A percentile compares a stretch with the other conserved stretches of the same genome.
Evolutionary conservation across 2,888 invertebrate genomes (phyloP).

Genomic region (Pyralis farinalis): DNA sequence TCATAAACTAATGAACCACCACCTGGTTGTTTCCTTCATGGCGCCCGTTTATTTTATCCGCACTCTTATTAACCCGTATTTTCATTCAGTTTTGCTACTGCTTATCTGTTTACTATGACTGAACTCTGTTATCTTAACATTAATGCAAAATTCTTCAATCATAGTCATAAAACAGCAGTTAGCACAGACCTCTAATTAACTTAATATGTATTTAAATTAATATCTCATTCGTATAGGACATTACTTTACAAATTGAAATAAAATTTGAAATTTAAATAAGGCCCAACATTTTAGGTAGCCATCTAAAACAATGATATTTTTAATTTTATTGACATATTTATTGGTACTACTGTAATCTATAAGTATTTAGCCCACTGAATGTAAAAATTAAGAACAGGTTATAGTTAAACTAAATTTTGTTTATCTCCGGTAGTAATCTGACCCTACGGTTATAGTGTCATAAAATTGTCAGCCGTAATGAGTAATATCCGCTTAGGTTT

Average conservation of each 20-base stretch:
- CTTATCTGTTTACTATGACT: no score
- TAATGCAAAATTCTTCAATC: slow-evolving; percentile 4
- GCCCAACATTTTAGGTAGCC: background rate
- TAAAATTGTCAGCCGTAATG: slow-evolving; percentile 3
- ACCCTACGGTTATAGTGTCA: slow-evolving; percentile 4
- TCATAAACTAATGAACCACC: no score
- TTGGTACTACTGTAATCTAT: background rate
- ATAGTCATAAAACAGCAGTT: slow-evolving; percentile 7
- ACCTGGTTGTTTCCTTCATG: no score
- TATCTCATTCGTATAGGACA: slow-evolving; percentile 2
- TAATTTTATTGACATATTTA: slow-evolving; percentile 6
- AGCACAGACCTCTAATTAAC: slow-evolving; percentile 6
- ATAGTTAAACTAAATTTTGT: background rate
- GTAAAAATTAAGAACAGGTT: slow-evolving; percentile 7
- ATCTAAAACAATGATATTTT: slow-evolving; percentile 4
- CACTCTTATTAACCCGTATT: no score
- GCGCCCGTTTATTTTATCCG: no score
- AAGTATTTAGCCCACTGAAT: background rate
- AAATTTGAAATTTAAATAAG: slow-evolving; percentile 6
- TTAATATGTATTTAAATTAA: slow-evolving; percentile 1
- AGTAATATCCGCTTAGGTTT: background rate
- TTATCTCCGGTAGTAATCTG: slow-evolving; percentile 8
- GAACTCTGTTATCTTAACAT: no score
- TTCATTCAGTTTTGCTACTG: no score
- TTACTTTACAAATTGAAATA: slow-evolving; percentile 8